Conservation (phyloP, 2,888 invertebrate genomes). For the Oscheius sp. region DNA sequence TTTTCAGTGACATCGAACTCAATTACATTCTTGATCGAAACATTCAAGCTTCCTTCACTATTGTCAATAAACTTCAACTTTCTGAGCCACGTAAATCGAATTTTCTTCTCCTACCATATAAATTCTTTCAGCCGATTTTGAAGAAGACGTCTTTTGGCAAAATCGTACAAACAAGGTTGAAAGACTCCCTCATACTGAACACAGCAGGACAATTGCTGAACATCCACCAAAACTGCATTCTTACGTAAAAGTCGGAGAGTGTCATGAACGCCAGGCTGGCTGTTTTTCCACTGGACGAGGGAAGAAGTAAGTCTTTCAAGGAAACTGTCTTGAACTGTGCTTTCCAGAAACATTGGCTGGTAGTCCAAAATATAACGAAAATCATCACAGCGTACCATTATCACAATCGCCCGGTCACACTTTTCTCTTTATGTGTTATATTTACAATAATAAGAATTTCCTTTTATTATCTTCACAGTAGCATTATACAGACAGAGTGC, state of each 20-base stretch:
- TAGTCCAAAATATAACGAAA: slow-evolving; percentile 2
- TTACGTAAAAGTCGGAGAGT: slow-evolving; percentile 51
- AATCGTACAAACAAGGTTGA: slow-evolving; percentile 36
- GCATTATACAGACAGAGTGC: background rate
- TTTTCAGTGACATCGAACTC: slow-evolving; percentile 43
- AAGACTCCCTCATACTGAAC: slow-evolving; percentile 48
- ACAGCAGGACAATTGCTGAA: slow-evolving; percentile 42
- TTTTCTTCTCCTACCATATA: background rate
- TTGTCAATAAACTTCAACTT: slow-evolving; percentile 52
- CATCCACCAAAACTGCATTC: slow-evolving; percentile 61
- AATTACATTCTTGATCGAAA: slow-evolving; percentile 62
- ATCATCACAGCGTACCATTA: background rate
- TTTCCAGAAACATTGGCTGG: slow-evolving; percentile 11
- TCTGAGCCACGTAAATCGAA: slow-evolving; percentile 43
- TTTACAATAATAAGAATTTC: background rate
- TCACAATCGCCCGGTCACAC: background rate
- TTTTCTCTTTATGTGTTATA: background rate
- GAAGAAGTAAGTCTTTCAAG: background rate
- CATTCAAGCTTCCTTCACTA: slow-evolving; percentile 54
- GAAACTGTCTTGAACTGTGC: background rate
- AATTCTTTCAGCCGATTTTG: slow-evolving; percentile 36
- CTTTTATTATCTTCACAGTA: background rate
- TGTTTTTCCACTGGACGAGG: background rate
- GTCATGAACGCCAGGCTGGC: background rate
- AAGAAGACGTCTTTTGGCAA: slow-evolving; percentile 51